Conservation (phyloP, 1,140 invertebrate species). For the Diachasmimorpha longicaudata region DNA sequence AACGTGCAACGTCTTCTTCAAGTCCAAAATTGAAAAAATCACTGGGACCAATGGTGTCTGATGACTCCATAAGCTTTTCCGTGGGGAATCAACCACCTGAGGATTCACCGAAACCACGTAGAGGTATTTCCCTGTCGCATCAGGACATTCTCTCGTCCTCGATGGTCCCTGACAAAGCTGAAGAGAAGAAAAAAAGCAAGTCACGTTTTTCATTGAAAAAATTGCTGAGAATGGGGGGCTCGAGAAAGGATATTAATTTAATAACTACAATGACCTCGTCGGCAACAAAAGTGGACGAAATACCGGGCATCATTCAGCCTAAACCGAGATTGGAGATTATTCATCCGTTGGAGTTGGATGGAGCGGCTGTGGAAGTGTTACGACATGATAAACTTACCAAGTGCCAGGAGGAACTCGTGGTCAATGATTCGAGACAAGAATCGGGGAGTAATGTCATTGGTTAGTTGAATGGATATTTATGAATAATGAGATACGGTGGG, state of each 20-base stretch:
- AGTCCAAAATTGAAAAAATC: slow-evolving; percentile 68
- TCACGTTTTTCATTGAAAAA: slow-evolving; percentile 82
- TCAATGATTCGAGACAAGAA: slow-evolving; percentile 8
- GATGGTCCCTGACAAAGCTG: slow-evolving; percentile 41
- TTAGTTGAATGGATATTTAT: slow-evolving; percentile 31
- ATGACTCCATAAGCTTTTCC: background rate
- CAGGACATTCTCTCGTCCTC: slow-evolving; percentile 67
- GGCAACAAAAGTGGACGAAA: slow-evolving; percentile 43
- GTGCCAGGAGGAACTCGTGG: slow-evolving; percentile 50
- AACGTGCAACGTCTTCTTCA: slow-evolving; percentile 69
- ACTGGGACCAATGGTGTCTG: slow-evolving; percentile 32
- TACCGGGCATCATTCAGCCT: slow-evolving; percentile 61
- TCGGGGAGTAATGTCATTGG: slow-evolving; percentile 36
- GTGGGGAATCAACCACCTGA: background rate
- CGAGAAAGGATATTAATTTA: slow-evolving; percentile 70
- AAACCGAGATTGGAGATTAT: slow-evolving; percentile 83
- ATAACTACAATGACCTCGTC: slow-evolving; percentile 35
- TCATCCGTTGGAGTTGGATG: slow-evolving; percentile 85
- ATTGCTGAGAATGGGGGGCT: slow-evolving; percentile 78
- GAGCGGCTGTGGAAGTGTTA: slow-evolving; percentile 78
- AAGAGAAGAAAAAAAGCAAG: slow-evolving; percentile 70
- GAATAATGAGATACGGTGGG: background rate
- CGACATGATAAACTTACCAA: slow-evolving; percentile 65
- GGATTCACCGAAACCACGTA: slow-evolving; percentile 69
- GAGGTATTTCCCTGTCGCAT: slow-evolving; percentile 74